Evolutionary conservation across 2,113 vertebrate species (phyloP), one percentile per base, ranked within the genome.

Genomic region (Vulpes vulpes): DNA sequence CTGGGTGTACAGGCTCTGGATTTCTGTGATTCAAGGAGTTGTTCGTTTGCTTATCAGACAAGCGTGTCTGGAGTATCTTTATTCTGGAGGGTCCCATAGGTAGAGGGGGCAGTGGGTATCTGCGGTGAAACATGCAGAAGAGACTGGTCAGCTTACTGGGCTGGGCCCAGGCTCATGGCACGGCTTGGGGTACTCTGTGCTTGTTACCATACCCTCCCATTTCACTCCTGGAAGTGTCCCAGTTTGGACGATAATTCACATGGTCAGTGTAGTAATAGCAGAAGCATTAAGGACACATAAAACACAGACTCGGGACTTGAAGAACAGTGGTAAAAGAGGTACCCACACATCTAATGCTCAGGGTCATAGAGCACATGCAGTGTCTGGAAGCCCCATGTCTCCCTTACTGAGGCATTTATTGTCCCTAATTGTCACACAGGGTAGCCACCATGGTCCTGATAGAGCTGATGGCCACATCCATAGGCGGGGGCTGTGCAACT

Each of bases 201-300:
- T 35, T 0, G 3, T 49, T 3, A 1, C 23, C 12, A 22, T 17
- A 35, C 30, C 1, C 0, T 35, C 3, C 15, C 8, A 0, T 73
- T 65, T 57, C 0, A 0, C 27, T 90, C 4, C 17, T 53, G 8
- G 59, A 32, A 19, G 51, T 1, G 7, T 17, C 3, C 27, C 6
- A 6, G 8, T 19, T 65, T 32, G 53, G 2, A 12, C 1, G 0
- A 4, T 74, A 14, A 19, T 0, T 79, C 57, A 27, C 0, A 0
- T 0, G 38, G 4, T 51, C 5, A 2, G 32, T 2, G 4, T 12
- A 11, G 32, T 32, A 2, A 4, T 0, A 16, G 0, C 3, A 73
- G 14, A 81, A 57, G 4, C 5, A 3, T 22, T 51, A 32, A 30
- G 7, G 62, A 35, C 1, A 0, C 0, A 0, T 15, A 14, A 59